Evolutionary conservation across 2,888 invertebrate genomes (phyloP).

Genomic region (Cheilosia vulpina): DNA sequence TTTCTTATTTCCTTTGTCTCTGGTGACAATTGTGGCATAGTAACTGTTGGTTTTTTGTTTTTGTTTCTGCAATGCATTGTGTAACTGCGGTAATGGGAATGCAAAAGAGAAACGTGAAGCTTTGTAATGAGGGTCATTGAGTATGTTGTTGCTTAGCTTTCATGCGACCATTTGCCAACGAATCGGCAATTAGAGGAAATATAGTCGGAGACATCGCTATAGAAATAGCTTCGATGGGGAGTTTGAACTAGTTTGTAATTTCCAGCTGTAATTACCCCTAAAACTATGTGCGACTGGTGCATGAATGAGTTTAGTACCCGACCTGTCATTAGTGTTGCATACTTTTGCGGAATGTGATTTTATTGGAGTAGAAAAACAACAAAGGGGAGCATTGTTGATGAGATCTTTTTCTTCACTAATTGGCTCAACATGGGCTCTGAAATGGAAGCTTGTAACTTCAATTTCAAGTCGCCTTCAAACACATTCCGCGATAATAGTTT

Average conservation of each 20-base stretch:
- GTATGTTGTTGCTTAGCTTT: background rate
- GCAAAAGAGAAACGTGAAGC: conserved; percentile 14
- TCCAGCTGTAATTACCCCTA: conserved; percentile 14
- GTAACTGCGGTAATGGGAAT: background rate
- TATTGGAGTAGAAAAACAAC: background rate
- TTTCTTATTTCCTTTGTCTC: conserved; percentile 4
- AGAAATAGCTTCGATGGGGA: background rate
- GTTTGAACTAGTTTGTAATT: background rate
- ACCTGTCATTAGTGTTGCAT: conserved; percentile 1
- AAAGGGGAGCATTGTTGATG: background rate
- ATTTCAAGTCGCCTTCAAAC: too few species aligned
- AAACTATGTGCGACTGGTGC: conserved; percentile 11
- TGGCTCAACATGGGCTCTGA: too few species aligned
- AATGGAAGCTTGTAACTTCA: too few species aligned
- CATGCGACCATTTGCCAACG: background rate
- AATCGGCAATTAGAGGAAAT: conserved; percentile 1
- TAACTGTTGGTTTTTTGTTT: background rate
- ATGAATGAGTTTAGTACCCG: background rate
- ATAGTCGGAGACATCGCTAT: background rate
- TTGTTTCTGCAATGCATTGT: conserved; percentile 8
- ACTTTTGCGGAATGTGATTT: background rate
- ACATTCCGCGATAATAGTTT: too few species aligned
- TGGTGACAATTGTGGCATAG: conserved; percentile 4
- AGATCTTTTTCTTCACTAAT: too few species aligned
- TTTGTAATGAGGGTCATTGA: background rate